phyloP scores from a whole-genome alignment of 2,888 invertebrate genomes.

The Ypsolopha sequella region DNA sequence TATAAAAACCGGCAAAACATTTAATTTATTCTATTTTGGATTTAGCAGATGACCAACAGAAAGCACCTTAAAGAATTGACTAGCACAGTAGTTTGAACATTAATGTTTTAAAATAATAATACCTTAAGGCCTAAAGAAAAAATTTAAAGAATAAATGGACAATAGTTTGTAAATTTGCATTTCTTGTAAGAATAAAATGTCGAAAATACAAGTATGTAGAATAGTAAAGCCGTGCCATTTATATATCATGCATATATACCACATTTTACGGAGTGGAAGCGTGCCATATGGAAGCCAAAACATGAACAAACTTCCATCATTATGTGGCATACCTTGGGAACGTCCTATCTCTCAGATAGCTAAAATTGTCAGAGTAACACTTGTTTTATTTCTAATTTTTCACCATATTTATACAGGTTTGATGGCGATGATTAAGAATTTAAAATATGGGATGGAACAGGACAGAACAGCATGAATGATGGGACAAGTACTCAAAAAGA shows the following conservation, averaged over 20 bases:
- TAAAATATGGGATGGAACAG: not conserved
- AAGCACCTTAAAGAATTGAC: too few relatives aligned
- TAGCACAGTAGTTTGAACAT: too few relatives aligned
- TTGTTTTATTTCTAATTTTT: conserved; percentile 17
- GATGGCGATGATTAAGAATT: conserved; percentile 4
- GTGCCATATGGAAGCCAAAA: conserved; percentile 60
- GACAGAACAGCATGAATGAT: conserved; percentile 1
- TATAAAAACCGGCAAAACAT: too few relatives aligned
- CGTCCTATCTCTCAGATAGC: conserved; percentile 94
- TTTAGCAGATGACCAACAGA: too few relatives aligned
- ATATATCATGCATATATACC: not conserved
- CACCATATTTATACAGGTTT: conserved; percentile 6
- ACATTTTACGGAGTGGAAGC: conserved; percentile 30
- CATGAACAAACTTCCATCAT: conserved; percentile 38
- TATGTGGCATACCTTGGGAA: conserved; percentile 84
- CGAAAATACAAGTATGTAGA: not conserved
- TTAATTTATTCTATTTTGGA: too few relatives aligned
- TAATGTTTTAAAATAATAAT: too few relatives aligned
- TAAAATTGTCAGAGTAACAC: conserved; percentile 59
- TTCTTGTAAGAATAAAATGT: not conserved
- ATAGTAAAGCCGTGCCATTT: not conserved
- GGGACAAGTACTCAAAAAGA: not conserved
- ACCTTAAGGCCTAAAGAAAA: too few relatives aligned
- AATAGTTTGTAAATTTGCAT: too few relatives aligned
- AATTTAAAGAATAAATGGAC: too few relatives aligned